Evolutionary conservation across 1,140 invertebrate genomes (phyloP), one percentile per base, ranked within the genome.

Genomic region (Conus betulinus): DNA sequence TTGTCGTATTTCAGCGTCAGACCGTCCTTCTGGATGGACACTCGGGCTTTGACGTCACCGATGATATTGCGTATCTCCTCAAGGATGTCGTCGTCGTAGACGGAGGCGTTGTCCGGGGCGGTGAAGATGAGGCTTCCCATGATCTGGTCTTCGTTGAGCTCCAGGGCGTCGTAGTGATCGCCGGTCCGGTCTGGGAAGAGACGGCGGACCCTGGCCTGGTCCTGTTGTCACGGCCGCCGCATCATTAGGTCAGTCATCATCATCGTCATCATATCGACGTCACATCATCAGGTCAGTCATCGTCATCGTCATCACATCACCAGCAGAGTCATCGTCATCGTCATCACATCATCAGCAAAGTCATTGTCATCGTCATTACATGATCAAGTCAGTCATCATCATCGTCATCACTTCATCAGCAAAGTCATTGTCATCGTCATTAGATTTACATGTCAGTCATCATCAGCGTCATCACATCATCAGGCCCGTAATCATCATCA

Each of bases 51-150:
- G 85, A 87, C 85, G 51, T 76, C 25, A 53, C 3, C n/a, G 85
- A 87, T 74, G 52, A 78, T 52, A 51, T 57, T 15, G 52, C 74
- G 85, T 2, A 87, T 87, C 85, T 87, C 85, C 63, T 8, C 23
- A 23, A 87, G 13, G 51, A 87, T 74, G 71, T 87, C 71, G 5
- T 67, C 17, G 85, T 87, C 85, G 74, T 87, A 87, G 85, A 87
- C 71, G n/a, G 85, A 87, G 25, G 27, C 51, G 85, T 87, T 87
- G 51, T 74, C 25, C 13, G 23, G 67, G 23, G 71, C 85, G 51
- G 13, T n/a, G 85, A 87, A 87, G 71, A 87, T 87, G 85, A 87
- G 39, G 85, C 71, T 78, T 51, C 71, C 85, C 85, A 87, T 87
- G 85, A 87, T 87, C 85, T 87, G 85, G 53, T 87, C 53, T 25